Base-by-base conservation (phyloP, 2,113 vertebrate genomes). In the Platysteira castanea region DNA sequence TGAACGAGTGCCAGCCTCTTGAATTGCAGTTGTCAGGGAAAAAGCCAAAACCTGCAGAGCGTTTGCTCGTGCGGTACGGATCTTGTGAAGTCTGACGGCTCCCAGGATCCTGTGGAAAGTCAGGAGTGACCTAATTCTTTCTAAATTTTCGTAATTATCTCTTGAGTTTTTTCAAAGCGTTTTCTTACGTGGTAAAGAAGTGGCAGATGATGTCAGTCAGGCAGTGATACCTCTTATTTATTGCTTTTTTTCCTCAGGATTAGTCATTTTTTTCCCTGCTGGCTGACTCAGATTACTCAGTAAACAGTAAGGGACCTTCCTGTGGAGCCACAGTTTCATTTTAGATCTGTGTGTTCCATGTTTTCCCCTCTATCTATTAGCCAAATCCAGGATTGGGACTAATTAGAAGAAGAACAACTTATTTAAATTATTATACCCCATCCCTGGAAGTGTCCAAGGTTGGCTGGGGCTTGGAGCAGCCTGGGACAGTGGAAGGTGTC, bases 1-100 rank as follows among this genome's bases (percentile, higher is more conserved):
- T 95, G 95, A 93, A 80, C 2, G 4, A 7, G 52, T 90, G 96
- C 93, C 95, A 97, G 27, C 47, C 77, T 9, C 44, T 90, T 90
- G 57, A 71, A 59, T 86, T 94, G 54, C 89, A 77, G 91, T 90
- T 96, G 93, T 85, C 94, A 92, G 90, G 82, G 95, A 84, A 93
- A 81, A 60, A 84, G 92, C 85, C 92, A 84, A 83, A 96, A 78
- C 69, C 71, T 44, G 39, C 84, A n/a, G 87, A 19, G 3, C 2
- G 9, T 59, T 87, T 28, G 77, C 65, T 57, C 5, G 33, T 67
- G 68, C 71, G 3, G 30, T 12, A 2, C 16, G 2, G 54, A 33
- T 79, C 88, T 76, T 21, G 39, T 28, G 13, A 81, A 70, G 68
- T n/a, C 23, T 0, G 54, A 2, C 5, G 7, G 18, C 33, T 91